Base-by-base conservation (phyloP, 2,113 vertebrate genomes). In the Takifugu flavidus region DNA sequence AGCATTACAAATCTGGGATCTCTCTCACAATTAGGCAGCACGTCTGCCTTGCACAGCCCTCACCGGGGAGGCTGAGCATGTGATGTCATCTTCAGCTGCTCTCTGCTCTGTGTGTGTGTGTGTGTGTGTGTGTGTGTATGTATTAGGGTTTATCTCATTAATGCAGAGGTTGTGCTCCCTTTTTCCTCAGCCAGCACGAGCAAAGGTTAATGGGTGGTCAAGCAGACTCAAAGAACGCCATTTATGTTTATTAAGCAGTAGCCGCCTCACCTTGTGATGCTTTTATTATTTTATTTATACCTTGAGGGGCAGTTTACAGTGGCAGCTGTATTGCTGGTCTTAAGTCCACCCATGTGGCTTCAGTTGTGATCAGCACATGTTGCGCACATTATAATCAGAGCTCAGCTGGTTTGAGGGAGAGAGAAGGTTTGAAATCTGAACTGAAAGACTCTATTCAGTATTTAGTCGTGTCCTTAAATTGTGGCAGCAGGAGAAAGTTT, bases 1-100 rank as follows among this genome's bases (percentile, higher is more conserved):
- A 62, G 80, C 75, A 84, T 84, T 80, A 86, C 82, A 89, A 82
- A 88, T 89, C 68, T 75, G 75, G 73, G 67, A 58, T 75, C 80
- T 84, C 75, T 74, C 70, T 67, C 78, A 82, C 81, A 87, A 79
- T 88, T 81, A 89, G 75, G 55, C 79, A 56, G 59, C 72, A 62
- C 57, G 74, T 79, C 74, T 71, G 67, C 65, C 73, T 66, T 77
- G 69, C 73, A 53, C 75, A 84, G 80, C 75, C 70, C 70, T 42
- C 47, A 47, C 66, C 70, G 66, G 65, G 74, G 66, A 74, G 59
- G 66, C 75, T 59, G 60, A 66, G 70, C 49, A 61, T 74, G 77
- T 85, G 82, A 82, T 78, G 78, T 83, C 80, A 86, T 85, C 75
- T 70, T 53, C 51, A 67, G 68, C 45, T 59, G 72, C 72, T 72